Percentiles rank a stretch among this genome's conserved stretches.
Evolutionary conservation across 1,140 invertebrate genomes (phyloP).

Genomic region (Hycleus cichorii): DNA sequence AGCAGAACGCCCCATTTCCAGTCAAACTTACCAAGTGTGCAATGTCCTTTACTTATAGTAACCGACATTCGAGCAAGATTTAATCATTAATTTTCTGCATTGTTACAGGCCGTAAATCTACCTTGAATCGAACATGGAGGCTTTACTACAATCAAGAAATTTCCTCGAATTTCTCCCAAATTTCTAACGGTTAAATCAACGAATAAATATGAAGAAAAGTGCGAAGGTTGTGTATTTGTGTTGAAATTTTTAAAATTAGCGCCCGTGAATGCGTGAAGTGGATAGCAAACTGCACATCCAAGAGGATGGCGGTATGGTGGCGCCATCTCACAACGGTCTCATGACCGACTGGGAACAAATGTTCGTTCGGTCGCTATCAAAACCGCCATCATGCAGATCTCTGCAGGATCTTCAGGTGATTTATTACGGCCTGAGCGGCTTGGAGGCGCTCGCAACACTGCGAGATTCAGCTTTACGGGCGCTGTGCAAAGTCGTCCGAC

Average conservation of each 20-base stretch:
- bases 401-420: conserved; percentile 70
- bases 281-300: conserved; percentile 8
- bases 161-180: too few species aligned
- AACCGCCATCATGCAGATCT: conserved; percentile 53
- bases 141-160: too few species aligned
- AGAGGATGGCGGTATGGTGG: conserved; percentile 11
- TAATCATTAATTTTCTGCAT: too few species aligned
- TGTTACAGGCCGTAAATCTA: too few species aligned
- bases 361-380: conserved; percentile 54
- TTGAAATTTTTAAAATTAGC: too few species aligned
- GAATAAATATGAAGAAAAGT: too few species aligned
- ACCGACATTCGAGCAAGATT: too few species aligned
- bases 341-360: conserved; percentile 55
- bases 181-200: too few species aligned
- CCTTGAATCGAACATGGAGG: too few species aligned
- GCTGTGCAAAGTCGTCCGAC: conserved; percentile 63
- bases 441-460: conserved; percentile 64
- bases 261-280: conserved; percentile 5
- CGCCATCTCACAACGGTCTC: conserved; percentile 26
- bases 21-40: neutral
- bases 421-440: conserved; percentile 63
- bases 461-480: conserved; percentile 62
- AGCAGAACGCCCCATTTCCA: conserved; percentile 11
- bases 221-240: too few species aligned
- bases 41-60: too few species aligned